Percentiles rank a stretch among this genome's conserved stretches.
Conservation (phyloP, 2,888 invertebrate genomes). For the Lasius fuliginosus region DNA sequence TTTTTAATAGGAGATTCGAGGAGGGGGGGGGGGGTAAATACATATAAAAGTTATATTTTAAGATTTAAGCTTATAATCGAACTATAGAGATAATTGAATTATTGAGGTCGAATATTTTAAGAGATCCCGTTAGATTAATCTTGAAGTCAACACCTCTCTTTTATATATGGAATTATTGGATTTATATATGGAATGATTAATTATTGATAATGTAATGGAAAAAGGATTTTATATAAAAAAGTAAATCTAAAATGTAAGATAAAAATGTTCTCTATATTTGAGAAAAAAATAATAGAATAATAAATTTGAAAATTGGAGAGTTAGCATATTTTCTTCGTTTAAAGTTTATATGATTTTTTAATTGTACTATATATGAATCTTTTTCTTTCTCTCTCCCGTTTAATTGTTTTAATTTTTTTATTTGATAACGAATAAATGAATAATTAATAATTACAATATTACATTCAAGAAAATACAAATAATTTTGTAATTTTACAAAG, state of each 20-base stretch:
- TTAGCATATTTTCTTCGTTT: neutral
- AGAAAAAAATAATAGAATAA: neutral
- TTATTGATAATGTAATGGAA: neutral
- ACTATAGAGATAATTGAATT: constrained; percentile 6
- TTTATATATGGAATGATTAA: neutral
- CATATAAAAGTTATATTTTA: neutral
- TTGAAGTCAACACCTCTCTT: too few species aligned
- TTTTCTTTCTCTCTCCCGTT: neutral
- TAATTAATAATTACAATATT: constrained; percentile 14
- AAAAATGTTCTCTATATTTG: neutral
- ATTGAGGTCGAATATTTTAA: neutral
- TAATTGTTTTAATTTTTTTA: neutral
- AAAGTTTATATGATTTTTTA: neutral
- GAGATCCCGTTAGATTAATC: neutral
- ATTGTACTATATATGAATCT: neutral
- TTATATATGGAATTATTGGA: neutral
- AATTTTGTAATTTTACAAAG: neutral
- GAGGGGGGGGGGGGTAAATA: neutral
- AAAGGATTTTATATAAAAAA: neutral
- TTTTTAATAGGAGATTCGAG: neutral
- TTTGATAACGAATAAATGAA: neutral
- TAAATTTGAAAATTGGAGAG: neutral
- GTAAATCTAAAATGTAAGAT: neutral
- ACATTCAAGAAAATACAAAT: neutral
- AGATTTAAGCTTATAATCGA: neutral